Evolutionary conservation across 1,140 invertebrate genomes (phyloP), one percentile per base, ranked within the genome.

Genomic region (Micrasema longulum): DNA sequence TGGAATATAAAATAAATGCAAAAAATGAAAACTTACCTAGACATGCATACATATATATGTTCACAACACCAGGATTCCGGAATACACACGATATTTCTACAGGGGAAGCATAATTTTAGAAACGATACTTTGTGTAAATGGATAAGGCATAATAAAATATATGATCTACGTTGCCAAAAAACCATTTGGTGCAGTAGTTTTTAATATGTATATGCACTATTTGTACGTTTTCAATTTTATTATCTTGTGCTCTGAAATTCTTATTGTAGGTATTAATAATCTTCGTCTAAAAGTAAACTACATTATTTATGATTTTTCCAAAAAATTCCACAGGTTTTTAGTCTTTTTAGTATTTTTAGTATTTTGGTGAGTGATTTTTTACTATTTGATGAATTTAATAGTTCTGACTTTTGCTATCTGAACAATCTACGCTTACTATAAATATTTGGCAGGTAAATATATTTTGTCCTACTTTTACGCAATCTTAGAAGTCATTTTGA

Each of bases 81-180:
- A 60, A 41, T 60, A 60, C 55, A 38, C 35, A 26, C 23, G 5
- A 53, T 6, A 31, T 38, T 60, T 23, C 55, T 60, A 60, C 55
- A 41, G 35, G 55, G 35, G 41, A 60, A 60, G 55, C 55, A 38
- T 41, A 60, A 10, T 14, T 22, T 11, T 7, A 22, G 35, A 60
- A 43, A 41, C 14, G 9, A 60, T 20, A 38, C 36, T 60, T 60
- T 22, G 55, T 60, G 55, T 60, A 60, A 31, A 38, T 43, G 55
- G 35, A 60, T 60, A 60, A 60, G 55, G 55, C 55, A 38, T 60
- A n/a, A n/a, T n/a, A 60, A 16, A 60, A 41, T 60, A 38, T 60
- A 12, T 14, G 16, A 18, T 20, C 55, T 60, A 60, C 35, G 38
- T 38, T 22, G 55, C 18, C 55, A 60, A 20, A 31, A 23, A 60